Evolutionary conservation across 2,113 vertebrate genomes (phyloP), one percentile per base, ranked within the genome.

Genomic region (Lampris incognitus): DNA sequence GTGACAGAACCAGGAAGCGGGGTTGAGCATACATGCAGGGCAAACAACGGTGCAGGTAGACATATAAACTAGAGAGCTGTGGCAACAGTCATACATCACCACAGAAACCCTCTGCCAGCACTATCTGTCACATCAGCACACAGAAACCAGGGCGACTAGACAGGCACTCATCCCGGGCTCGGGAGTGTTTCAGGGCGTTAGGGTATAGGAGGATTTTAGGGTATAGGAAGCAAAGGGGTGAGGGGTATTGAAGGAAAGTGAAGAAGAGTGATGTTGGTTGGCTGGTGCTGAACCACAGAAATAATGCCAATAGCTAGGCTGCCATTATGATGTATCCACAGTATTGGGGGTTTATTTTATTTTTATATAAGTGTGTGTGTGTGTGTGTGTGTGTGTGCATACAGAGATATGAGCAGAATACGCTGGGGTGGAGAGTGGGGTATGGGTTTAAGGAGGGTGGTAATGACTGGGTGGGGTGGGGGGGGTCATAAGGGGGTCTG

Each of bases 11-110:
- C 4, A 58, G 37, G 5, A n/a, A 3, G n/a, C 1, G 36, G 56
- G 36, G 24, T 5, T 13, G 54, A 24, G 54, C n/a, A 56, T 3
- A 5, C 54, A 56, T 24, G n/a, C 13, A 58, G 1, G 9, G 24
- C 56, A 58, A 58, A 37, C 38, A 24, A 36, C 44, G 13, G 13
- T 42, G 59, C 5, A 36, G 54, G 51, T 4, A 9, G 48, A 6
- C 11, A 57, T 24, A 63, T 63, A 41, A n/a, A 6, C 39, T 13
- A 6, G 64, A 80, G 24, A 59, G 76, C 72, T 71, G 70, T 69
- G 59, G 37, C 44, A 41, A 44, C 41, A 66, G 61, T 3, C 11
- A 5, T 5, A 9, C 36, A 76, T 40, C 5, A 36, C 51, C 11
- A 13, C 11, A 55, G 52, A 55, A 55, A n/a, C 52, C 52, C 9